Evolutionary conservation across 2,888 invertebrate species (phyloP).

Genomic region (Caenorhabditis sulstoni): DNA sequence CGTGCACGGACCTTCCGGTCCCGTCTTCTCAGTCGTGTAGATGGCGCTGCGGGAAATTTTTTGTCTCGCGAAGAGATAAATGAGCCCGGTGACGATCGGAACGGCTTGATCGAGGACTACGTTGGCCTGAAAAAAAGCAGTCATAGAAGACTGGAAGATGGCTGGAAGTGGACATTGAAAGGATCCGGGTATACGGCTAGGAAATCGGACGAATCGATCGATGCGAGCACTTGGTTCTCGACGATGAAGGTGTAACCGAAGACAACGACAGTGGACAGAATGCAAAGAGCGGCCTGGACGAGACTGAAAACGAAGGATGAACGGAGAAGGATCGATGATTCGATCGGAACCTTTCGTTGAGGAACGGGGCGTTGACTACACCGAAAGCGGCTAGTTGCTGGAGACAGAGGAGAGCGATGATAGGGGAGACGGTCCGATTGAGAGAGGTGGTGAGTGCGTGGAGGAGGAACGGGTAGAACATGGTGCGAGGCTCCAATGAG

Average conservation of each 20-base stretch:
- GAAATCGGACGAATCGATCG: not conserved
- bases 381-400: conserved; percentile 18
- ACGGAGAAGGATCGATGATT: not conserved
- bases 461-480: not conserved
- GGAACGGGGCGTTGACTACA: not conserved
- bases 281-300: conserved; percentile 2
- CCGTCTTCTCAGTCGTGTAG: conserved; percentile 23
- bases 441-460: not conserved
- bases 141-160: conserved; percentile 5
- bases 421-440: conserved; percentile 36
- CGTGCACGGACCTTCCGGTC: conserved; percentile 3
- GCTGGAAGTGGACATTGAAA: not conserved
- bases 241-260: conserved; percentile 13
- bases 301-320: conserved; percentile 2
- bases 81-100: not conserved
- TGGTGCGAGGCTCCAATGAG: not conserved
- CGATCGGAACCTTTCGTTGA: conserved; percentile 23
- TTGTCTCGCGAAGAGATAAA: conserved; percentile 20
- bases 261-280: not conserved
- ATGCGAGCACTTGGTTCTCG: not conserved
- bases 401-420: conserved; percentile 10
- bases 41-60: conserved; percentile 3
- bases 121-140: conserved; percentile 13
- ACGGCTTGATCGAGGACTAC: not conserved
- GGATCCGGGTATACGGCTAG: conserved; percentile 15